These are phyloP conservation scores for Australoheros scitulus DNA, from an alignment of 2,113 vertebrate genomes.

Conservation along the genomic window DNA sequence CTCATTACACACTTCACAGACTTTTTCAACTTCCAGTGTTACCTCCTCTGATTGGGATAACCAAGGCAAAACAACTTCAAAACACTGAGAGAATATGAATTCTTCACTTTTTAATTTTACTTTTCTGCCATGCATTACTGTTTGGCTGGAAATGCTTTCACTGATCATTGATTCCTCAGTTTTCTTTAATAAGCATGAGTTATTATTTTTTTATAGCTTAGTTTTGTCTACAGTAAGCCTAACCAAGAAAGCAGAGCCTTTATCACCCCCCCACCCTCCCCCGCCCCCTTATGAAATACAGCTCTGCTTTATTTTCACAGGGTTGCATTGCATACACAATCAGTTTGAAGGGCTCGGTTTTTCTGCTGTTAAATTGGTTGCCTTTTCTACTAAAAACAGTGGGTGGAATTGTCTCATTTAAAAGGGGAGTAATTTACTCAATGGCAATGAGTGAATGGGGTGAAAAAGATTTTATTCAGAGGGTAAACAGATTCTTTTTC, in stretches of 20 bases:
- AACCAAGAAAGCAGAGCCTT: background rate
- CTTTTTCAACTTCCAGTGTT: constrained; percentile 67
- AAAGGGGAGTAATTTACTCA: constrained; percentile 23
- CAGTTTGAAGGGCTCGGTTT: constrained; percentile 9
- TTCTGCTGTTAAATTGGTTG: constrained; percentile 25
- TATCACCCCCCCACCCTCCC: background rate
- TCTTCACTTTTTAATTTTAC: constrained; percentile 2
- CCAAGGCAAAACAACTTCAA: constrained; percentile 11
- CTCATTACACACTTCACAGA: constrained; percentile 77
- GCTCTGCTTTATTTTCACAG: constrained; percentile 7
- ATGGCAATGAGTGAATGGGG: background rate
- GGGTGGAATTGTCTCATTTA: background rate
- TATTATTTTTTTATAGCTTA: background rate
- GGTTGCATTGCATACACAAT: constrained; percentile 13
- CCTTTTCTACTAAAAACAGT: constrained; percentile 15
- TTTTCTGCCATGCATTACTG: background rate
- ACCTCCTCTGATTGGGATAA: constrained; percentile 56
- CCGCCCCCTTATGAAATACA: background rate
- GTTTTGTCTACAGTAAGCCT: background rate
- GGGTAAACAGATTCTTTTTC: background rate
- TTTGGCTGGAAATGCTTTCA: background rate
- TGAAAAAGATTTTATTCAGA: constrained; percentile 8
- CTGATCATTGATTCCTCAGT: background rate
- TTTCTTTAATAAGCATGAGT: background rate
- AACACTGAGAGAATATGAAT: background rate